These are phyloP conservation scores for Hydropsyche tenuis DNA, from an alignment of 1,140 invertebrate genomes.

Conservation along the genomic window DNA sequence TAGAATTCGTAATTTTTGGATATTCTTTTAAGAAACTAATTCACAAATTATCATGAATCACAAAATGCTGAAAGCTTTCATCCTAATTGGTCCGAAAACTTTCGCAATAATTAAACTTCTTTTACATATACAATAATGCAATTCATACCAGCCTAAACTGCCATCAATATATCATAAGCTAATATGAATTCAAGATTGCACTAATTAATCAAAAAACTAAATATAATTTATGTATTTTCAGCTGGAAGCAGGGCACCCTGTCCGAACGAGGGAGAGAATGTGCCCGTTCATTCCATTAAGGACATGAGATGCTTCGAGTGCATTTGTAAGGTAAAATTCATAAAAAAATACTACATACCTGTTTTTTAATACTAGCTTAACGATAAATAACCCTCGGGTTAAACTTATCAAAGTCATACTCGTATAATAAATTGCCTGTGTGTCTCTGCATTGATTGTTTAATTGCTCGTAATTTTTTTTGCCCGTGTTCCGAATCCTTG, in stretches of 20 bases:
- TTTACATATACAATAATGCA: no score
- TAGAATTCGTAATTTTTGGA: no score
- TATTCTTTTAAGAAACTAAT: no score
- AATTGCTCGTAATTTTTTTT: neutral
- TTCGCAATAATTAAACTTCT: neutral
- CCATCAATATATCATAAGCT: no score
- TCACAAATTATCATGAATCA: no score
- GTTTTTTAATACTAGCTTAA: neutral
- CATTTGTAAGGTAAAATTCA: slow-evolving; percentile 56
- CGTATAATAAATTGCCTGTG: no score
- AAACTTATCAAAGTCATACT: neutral
- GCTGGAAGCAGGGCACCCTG: slow-evolving; percentile 54
- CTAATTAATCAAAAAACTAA: no score
- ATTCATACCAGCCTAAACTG: no score
- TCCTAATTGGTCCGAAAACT: neutral
- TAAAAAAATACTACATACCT: neutral
- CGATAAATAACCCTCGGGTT: neutral
- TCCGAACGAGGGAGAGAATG: slow-evolving; percentile 55
- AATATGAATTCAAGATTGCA: neutral
- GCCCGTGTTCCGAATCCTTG: neutral
- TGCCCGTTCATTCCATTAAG: slow-evolving; percentile 54
- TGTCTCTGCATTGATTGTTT: no score
- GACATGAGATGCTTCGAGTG: slow-evolving; percentile 57
- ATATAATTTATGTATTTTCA: slow-evolving; percentile 39
- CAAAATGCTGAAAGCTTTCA: neutral